Evolutionary conservation across 64 coral and sea anemone genomes (phyloP), one percentile per base, ranked within the genome.

Genomic region (Montipora capricornis): DNA sequence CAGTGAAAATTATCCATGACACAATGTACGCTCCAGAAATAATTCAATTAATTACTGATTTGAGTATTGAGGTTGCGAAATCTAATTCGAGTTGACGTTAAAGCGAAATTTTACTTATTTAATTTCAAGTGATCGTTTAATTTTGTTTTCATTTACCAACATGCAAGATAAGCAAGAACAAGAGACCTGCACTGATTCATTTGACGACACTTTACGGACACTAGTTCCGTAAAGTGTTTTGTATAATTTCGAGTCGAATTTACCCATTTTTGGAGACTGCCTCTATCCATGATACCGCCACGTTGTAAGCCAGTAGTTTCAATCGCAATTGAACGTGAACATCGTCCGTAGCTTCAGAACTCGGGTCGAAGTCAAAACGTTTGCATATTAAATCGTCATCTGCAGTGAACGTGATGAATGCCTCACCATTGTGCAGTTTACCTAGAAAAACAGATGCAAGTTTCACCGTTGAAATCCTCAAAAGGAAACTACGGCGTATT

Each of bases 281-380:
- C 92, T 96, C 95, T 15, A 96, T 81, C 95, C 95, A 96, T 82
- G 95, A 71, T 22, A 96, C 92, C 14, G 92, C 92, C 3, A 91
- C 87, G 61, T 96, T 73, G 52, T 96, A 96, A 5, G 92, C 84
- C 4, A 37, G 4, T 26, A 45, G 11, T 37, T 7, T 62, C 26
- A 82, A 60, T 45, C 80, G 24, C 20, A 82, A 8, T 16, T 82
- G 80, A 64, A 82, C 57, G 64, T 62, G 80, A 0, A 66, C 55
- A 19, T 82, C 15, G 24, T 62, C 26, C 2, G 15, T 78, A 46
- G 51, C 20, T 49, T 16, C 20, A 4, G 20, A 58, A n/a, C n/a
- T 62, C 20, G 55, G 52, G 24, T 82, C 5, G 58, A 82, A 82
- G 14, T 57, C 22, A 45, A 64, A 82, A 6, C 22, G 55, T 67